These are phyloP conservation scores for Pica pica DNA, from an alignment of 2,113 vertebrate species.

Conservation along the genomic window DNA sequence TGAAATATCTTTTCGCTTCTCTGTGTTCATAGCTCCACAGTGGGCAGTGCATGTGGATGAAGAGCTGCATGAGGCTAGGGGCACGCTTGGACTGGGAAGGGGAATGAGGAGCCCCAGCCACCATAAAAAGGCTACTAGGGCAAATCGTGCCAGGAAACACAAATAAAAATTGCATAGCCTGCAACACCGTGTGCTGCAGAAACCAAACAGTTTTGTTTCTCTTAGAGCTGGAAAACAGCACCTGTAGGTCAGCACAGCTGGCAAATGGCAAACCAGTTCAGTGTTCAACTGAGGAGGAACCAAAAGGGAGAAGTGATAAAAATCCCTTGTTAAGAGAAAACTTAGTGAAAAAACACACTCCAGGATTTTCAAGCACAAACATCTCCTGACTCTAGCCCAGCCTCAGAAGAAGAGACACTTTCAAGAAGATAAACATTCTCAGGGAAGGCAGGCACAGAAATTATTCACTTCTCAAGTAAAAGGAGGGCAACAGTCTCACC, in stretches of 20 bases:
- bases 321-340: background rate
- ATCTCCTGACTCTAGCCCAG: background rate
- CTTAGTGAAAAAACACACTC: background rate
- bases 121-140: background rate
- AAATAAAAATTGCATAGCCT: background rate
- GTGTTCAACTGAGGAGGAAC: background rate
- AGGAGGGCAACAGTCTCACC: background rate
- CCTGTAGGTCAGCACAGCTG: background rate
- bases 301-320: background rate
- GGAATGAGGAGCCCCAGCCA: background rate
- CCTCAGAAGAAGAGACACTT: background rate
- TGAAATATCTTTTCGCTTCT: background rate
- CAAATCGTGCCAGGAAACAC: background rate
- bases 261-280: background rate
- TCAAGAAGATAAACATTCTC: background rate
- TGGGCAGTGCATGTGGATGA: rapidly evolving
- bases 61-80: background rate
- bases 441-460: background rate
- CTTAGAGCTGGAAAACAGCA: background rate
- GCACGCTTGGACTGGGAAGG: background rate
- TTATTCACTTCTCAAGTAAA: background rate
- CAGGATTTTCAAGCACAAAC: background rate
- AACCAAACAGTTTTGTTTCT: background rate
- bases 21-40: background rate
- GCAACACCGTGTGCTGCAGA: rapidly evolving